phyloP scores from a whole-genome alignment of 2,113 vertebrate genomes.

The Gavia stellata region DNA sequence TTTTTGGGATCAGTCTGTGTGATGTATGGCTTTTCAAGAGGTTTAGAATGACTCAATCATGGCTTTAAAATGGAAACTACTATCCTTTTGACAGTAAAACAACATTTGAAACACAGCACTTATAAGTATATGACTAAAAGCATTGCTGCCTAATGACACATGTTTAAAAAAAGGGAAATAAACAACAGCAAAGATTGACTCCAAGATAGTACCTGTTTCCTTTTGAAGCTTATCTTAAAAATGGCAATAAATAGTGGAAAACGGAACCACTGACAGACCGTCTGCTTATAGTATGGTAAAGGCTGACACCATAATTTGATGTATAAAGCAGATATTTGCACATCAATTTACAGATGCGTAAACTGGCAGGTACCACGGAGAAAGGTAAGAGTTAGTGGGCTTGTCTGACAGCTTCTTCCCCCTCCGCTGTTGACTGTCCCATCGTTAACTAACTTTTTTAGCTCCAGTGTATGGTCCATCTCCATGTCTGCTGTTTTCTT shows the following conservation, averaged over 20 bases:
- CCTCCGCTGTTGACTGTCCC: neutral
- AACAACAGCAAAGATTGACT: neutral
- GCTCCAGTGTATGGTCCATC: neutral
- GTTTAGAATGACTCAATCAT: constrained; percentile 3
- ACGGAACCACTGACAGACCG: neutral
- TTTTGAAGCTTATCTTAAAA: neutral
- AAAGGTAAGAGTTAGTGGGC: neutral
- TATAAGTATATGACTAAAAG: neutral
- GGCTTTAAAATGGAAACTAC: neutral
- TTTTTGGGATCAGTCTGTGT: constrained; percentile 46
- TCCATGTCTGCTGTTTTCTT: neutral
- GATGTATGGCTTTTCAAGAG: constrained; percentile 18
- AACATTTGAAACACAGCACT: constrained; percentile 6
- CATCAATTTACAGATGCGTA: neutral
- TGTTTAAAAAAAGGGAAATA: neutral
- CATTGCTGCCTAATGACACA: constrained; percentile 5
- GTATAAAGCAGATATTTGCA: neutral
- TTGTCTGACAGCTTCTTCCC: neutral
- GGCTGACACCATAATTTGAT: neutral
- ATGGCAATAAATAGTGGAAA: neutral
- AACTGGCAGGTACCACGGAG: neutral
- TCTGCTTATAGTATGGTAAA: neutral
- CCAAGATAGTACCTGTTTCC: neutral
- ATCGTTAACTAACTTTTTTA: neutral
- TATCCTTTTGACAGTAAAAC: constrained; percentile 16